Percentiles rank a stretch among this genome's conserved stretches.
These are phyloP conservation scores for Platyura marginata DNA, from an alignment of 1,140 invertebrate genomes.

Conservation along the genomic window DNA sequence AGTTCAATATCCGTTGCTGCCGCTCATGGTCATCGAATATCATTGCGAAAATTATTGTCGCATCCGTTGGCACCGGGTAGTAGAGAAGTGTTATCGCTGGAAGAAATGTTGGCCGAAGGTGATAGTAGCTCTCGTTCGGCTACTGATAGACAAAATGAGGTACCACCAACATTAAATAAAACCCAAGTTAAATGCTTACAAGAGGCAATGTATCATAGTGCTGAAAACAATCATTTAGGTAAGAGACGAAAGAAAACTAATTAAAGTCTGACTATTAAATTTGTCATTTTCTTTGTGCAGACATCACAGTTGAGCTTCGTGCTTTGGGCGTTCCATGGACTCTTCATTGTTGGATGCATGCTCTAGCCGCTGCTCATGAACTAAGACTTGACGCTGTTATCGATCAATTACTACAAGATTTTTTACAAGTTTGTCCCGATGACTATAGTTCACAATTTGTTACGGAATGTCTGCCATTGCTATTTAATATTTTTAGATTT, in stretches of 20 bases:
- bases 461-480: conserved; percentile 70
- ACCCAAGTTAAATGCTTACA: conserved; percentile 66
- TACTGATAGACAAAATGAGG: conserved; percentile 21
- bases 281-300: conserved; percentile 32
- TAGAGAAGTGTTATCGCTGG: conserved; percentile 64
- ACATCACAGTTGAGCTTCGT: conserved; percentile 68
- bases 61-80: conserved; percentile 47
- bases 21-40: conserved; percentile 58
- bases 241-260: too few species aligned
- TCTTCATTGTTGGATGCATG: conserved; percentile 78
- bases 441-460: conserved; percentile 77
- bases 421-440: conserved; percentile 67
- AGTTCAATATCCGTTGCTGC: conserved; percentile 75
- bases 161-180: conserved; percentile 45
- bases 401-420: conserved; percentile 77
- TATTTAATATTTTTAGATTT: conserved; percentile 78
- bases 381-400: conserved; percentile 67
- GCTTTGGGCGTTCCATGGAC: conserved; percentile 75
- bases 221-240: conserved; percentile 77
- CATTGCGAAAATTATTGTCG: conserved; percentile 58
- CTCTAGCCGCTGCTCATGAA: conserved; percentile 68
- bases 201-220: conserved; percentile 83
- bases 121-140: conserved; percentile 13
- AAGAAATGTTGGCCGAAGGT: conserved; percentile 80
- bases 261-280: too few species aligned